A percentile compares a stretch with the other conserved stretches of the same genome.
These are phyloP conservation scores for Ascidia mentula DNA, from an alignment of 23 tunicate genomes.

Conservation along the genomic window DNA sequence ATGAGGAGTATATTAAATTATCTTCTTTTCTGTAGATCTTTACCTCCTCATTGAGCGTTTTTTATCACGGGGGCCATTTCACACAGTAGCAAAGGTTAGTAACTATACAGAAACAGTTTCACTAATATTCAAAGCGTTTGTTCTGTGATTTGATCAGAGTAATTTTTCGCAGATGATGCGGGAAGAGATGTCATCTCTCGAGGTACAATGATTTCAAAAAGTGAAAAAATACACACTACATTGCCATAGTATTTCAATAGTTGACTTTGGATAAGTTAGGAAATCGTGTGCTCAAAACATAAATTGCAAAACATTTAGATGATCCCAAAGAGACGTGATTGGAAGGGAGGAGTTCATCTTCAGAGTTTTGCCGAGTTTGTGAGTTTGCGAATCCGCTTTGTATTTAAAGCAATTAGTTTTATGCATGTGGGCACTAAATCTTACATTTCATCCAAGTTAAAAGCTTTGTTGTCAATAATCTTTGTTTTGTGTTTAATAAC, in stretches of 20 bases:
- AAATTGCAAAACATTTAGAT: not conserved
- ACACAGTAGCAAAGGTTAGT: not conserved
- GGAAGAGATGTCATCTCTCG: not conserved
- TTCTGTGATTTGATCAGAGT: not conserved
- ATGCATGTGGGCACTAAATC: no score
- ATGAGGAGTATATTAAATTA: not conserved
- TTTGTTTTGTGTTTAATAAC: no score
- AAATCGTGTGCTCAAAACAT: not conserved
- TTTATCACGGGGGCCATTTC: not conserved
- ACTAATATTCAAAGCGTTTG: not conserved
- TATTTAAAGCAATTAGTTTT: no score
- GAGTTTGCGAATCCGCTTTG: not conserved
- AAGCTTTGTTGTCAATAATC: no score
- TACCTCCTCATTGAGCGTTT: slow-evolving; percentile 6
- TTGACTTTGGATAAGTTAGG: not conserved
- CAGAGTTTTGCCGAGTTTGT: slow-evolving; percentile 26
- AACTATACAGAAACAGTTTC: not conserved
- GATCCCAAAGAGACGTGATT: slow-evolving; percentile 29
- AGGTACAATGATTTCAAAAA: not conserved
- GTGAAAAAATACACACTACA: not conserved
- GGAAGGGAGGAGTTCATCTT: slow-evolving; percentile 19
- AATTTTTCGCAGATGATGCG: not conserved
- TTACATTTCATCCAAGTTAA: no score
- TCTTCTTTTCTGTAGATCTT: not conserved
- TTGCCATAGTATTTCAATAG: not conserved